Base-by-base conservation (phyloP, 2,888 invertebrate species). In the Parnassius orleans region DNA sequence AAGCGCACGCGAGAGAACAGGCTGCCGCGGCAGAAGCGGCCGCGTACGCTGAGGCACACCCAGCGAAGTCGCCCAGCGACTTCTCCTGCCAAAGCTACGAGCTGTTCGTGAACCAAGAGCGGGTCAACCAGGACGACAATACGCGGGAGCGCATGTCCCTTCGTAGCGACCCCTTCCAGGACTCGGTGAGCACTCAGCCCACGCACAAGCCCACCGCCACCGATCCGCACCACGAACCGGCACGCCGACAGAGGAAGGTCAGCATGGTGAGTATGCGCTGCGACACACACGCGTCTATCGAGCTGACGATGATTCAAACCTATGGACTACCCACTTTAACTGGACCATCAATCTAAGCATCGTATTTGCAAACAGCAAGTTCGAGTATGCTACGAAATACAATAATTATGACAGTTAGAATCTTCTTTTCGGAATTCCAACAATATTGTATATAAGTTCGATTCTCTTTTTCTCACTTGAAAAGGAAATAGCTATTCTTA, bases 41-140 rank as follows among this genome's bases (percentile, higher is more conserved):
- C 51, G 93, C 93, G 33, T 92, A 93, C 78, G 89, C 86, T n/a
- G 92, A 86, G 64, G 93, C 93, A 50, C 95, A 93, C 61, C 93
- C 95, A 68, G 95, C 96, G 70, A 97, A 98, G 87, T 97, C 98
- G 62, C 97, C 98, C 56, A 98, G 98, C 69, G 97, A 96, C 86
- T 95, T 95, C 86, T 98, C 98, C 66, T 97, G 96, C 86, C 96
- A 96, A 84, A 97, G 97, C 87, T 97, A 97, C 93, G 98, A 98
- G 90, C 93, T 96, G 73, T 98, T 97, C 90, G 96, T 97, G 72
- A 96, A 95, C 78, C 97, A 97, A 84, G 97, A 96, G 79, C 96
- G 96, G 77, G 96, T 96, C 77, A 95, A 95, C 87, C 95, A 95
- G 80, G 97, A 97, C 86, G 97, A 97, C 93, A 96, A 96, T 93